Evolutionary conservation across 2,797 vertebrate species (phyloP), one percentile per base, ranked within the genome.

Genomic region (Falco cherrug): DNA sequence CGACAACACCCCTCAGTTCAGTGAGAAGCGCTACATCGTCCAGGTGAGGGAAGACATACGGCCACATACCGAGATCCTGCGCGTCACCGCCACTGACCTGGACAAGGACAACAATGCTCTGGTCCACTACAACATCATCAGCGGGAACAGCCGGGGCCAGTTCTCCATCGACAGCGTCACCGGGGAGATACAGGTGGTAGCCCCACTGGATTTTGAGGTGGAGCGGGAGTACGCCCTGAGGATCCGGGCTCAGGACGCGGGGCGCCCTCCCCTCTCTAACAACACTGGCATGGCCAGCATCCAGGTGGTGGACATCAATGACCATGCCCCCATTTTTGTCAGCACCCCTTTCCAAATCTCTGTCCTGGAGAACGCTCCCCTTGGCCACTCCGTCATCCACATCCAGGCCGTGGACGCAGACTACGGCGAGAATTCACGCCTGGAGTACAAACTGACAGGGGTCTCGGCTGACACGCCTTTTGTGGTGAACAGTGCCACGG

Each of bases 331-430:
- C 6, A 99, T 99, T 85, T 99, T 99, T 97, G 99, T 99, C 76
- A 99, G 99, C 90, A 99, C 99, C 3, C 99, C 99, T 8, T 99
- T 99, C 96, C 99, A 99, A 96, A 99, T 99, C 8, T 99, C 99
- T 0, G 99, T 99, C 50, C 98, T 99, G 39, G 99, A 99, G 97
- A 99, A 99, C 0, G 99, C 99, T 13, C 99, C 99, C 5, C 88
- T 99, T 6, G 99, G 99, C 56, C 99, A 99, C 87, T 99, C 99
- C 2, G 99, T 99, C 86, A 99, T 99, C 93, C 99, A 99, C 95
- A 99, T 99, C 95, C 99, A 99, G 96, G 99, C 99, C 0, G 99
- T 99, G 70, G 99, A 99, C n/a, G 99, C 99, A 1, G 99, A 99
- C 96, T 99, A 99, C 0, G 99, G 98, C 1, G 99, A 99, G 97